Evolutionary conservation across 2,888 invertebrate species (phyloP).

Genomic region (Tholera decimalis): DNA sequence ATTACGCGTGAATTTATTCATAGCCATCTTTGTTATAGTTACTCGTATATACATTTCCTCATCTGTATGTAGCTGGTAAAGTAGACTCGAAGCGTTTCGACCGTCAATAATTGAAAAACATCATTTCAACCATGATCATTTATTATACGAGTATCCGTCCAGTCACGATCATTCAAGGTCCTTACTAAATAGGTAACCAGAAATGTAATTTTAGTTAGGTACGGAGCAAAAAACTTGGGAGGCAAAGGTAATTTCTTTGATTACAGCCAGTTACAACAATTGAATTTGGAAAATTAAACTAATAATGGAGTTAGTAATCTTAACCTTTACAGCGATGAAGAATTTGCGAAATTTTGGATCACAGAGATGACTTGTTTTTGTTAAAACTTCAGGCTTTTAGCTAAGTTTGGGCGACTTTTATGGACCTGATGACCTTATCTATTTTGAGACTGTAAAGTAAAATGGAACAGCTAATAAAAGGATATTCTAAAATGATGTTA

Average conservation of each 20-base stretch:
- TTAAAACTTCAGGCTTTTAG: conserved; percentile 6
- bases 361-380: conserved; percentile 11
- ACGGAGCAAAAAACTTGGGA: conserved; percentile 69
- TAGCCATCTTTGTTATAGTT: conserved; percentile 56
- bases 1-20: conserved; percentile 55
- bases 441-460: not conserved
- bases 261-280: conserved; percentile 53
- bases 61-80: conserved; percentile 68
- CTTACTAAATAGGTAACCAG: conserved; percentile 77
- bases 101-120: conserved; percentile 80
- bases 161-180: conserved; percentile 83
- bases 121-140: conserved; percentile 73
- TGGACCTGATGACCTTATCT: not conserved
- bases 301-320: conserved; percentile 40
- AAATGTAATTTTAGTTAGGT: conserved; percentile 75
- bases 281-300: conserved; percentile 41
- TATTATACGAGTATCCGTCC: conserved; percentile 72
- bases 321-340: conserved; percentile 5
- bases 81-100: conserved; percentile 56
- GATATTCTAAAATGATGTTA: not conserved
- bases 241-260: conserved; percentile 69
- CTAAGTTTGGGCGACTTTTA: not conserved
- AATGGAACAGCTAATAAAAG: not conserved
- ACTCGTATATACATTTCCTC: conserved; percentile 58
- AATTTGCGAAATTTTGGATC: conserved; percentile 8